phyloP scores from a whole-genome alignment of 2,797 vertebrate genomes.

The Crocidura indochinensis region DNA sequence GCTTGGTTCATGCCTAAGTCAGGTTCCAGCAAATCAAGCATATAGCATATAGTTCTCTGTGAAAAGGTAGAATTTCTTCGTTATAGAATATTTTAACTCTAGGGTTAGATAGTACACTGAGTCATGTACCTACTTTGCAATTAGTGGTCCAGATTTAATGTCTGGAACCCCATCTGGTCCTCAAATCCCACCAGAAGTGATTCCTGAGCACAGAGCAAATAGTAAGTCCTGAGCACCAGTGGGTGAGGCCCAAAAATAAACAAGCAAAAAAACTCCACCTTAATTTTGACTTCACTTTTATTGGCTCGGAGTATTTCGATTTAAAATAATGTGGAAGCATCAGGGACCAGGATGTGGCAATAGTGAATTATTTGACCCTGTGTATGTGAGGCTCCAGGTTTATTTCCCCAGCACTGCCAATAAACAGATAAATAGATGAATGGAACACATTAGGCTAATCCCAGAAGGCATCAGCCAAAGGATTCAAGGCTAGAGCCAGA shows the following conservation, averaged over 20 bases:
- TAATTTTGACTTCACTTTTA: slow-evolving; percentile 39
- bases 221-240: too few relatives aligned
- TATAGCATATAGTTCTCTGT: background rate
- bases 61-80: background rate
- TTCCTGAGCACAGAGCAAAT: too few relatives aligned
- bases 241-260: too few relatives aligned
- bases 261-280: background rate
- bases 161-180: too few relatives aligned
- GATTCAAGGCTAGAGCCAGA: background rate
- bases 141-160: too few relatives aligned
- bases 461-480: background rate
- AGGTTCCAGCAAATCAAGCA: background rate
- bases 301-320: background rate
- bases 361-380: too few relatives aligned
- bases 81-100: background rate
- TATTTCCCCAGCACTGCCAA: too few relatives aligned
- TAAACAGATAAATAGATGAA: too few relatives aligned
- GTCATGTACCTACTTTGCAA: too few relatives aligned
- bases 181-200: too few relatives aligned
- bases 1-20: background rate
- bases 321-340: slow-evolving; percentile 20
- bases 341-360: too few relatives aligned
- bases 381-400: too few relatives aligned
- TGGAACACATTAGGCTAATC: background rate
- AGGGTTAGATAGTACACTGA: background rate